Evolutionary conservation across 2,888 invertebrate species (phyloP), one percentile per base, ranked within the genome.

Genomic region (Drosophila anceps): DNA sequence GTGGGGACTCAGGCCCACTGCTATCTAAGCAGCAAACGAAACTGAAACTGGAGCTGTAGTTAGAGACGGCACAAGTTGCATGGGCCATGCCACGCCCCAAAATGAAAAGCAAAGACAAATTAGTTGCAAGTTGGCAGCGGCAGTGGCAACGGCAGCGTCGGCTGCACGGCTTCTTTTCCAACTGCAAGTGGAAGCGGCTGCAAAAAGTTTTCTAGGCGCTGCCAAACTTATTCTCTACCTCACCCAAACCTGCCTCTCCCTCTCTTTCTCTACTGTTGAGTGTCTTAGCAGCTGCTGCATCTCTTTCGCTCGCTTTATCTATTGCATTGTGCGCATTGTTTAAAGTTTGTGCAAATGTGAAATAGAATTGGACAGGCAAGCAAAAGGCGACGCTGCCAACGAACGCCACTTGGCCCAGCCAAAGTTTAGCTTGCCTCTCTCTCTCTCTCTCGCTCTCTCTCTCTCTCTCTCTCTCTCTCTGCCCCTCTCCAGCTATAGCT

Each of bases 281-380:
- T 24, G 7, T 35, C 24, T 6, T 12, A 13, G 20, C 46, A 27
- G 29, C 46, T 29, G 18, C 18, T 33, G 8, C 33, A 4, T 20
- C 53, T 54, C 37, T 24, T n/a, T 31, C 29, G 29, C 55, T 29
- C 31, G 18, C 33, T n/a, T 43, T 35, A 24, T 57, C 68, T 64
- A 77, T 72, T 68, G 73, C 70, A 76, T 82, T 69, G 78, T 81
- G 72, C 68, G 79, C 71, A 81, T 85, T 86, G 86, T 86, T 86
- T 84, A 86, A 85, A 85, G 82, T 85, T 84, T 82, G 82, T 74
- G 77, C 79, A 85, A 85, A 85, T 84, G 84, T 84, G 84, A 86
- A 86, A 86, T 86, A 65, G 77, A 84, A 84, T 84, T 82, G 86
- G 84, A 84, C 81, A 73, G 73, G 55, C 63, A 51, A 77, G 63